Evolutionary conservation across 2,888 invertebrate genomes (phyloP), one percentile per base, ranked within the genome.

Genomic region (Griposia aprilina): DNA sequence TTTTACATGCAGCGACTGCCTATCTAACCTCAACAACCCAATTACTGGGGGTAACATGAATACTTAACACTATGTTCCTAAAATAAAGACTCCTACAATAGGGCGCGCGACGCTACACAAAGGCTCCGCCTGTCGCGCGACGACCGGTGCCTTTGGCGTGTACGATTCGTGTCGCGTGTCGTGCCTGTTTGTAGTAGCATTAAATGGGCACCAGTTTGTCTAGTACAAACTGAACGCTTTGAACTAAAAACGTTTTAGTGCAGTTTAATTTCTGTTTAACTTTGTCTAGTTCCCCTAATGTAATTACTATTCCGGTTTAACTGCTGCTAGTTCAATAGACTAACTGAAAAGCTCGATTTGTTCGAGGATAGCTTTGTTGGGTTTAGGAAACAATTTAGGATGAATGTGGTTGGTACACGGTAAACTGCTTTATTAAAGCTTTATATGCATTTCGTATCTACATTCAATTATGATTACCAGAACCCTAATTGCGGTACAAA

Each of bases 291-390:
- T 20, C 36, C 20, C 30, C 41, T 80, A 69, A 74, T 60, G 65
- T 70, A 75, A 74, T 80, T 80, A 69, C 48, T 45, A 62, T 66
- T 65, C 36, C 55, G 15, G 55, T 15, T 45, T 65, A 70, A 73
- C 60, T 74, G 73, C 20, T 55, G 36, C 68, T 69, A 50, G 66
- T 72, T 60, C 52, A 36, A 69, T 63, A 69, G 48, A 80, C 55
- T 62, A n/a, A 55, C 55, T 78, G 57, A 20, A 78, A 48, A 20
- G 36, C 26, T 30, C 1, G 23, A 23, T 45, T 20, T 15, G 30
- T 75, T 66, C 13, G 48, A n/a, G 30, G 23, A n/a, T 13, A 17
- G 26, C 30, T 67, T 71, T 70, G 52, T 50, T 0, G n/a, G 63
- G 36, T 45, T 52, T 30, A 13, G 50, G 26, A 68, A 65, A 63